Base-by-base conservation (phyloP, 2,888 invertebrate genomes). In the Agrochola lota region DNA sequence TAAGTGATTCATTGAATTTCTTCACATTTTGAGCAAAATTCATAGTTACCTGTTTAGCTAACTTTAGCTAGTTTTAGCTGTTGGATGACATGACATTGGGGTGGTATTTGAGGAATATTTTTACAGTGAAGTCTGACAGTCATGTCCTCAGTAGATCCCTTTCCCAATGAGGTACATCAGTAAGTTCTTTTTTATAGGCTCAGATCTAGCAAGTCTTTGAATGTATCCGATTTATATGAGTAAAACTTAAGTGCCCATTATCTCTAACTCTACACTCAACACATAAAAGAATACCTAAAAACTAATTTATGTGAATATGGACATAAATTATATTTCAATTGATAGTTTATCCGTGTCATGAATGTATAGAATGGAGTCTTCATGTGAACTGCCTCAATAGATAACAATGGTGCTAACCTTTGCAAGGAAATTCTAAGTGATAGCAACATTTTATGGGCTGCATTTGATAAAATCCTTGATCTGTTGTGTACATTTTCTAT, bases 1-100 rank as follows among this genome's bases (percentile, higher is more conserved):
- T 60, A 20, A 82, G 73, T 79, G 77, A 85, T 60, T 85, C 77
- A 78, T 75, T 77, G 78, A 78, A 85, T 74, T 78, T 78, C 55
- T 75, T 70, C n/a, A 62, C n/a, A 26, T 46, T n/a, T 73, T 49
- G 20, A 62, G n/a, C 57, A 59, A 64, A 74, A 62, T 30, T 68
- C 2, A 7, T 35, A 43, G 55, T 62, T n/a, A n/a, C n/a, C n/a
- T n/a, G n/a, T n/a, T n/a, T n/a, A n/a, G n/a, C n/a, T n/a, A n/a
- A n/a, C n/a, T n/a, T n/a, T n/a, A n/a, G n/a, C n/a, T n/a, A n/a
- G n/a, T n/a, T n/a, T 57, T 12, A 52, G 17, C 15, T 49, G 40
- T 66, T 46, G 15, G 43, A 59, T 49, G 57, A 43, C 43, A 9
- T 11, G 43, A 49, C 12, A 43, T 55, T 71, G 52, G 46, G 2